phyloP scores from a whole-genome alignment of 1,140 invertebrate species.

The Drosophila pseudoobscura region DNA sequence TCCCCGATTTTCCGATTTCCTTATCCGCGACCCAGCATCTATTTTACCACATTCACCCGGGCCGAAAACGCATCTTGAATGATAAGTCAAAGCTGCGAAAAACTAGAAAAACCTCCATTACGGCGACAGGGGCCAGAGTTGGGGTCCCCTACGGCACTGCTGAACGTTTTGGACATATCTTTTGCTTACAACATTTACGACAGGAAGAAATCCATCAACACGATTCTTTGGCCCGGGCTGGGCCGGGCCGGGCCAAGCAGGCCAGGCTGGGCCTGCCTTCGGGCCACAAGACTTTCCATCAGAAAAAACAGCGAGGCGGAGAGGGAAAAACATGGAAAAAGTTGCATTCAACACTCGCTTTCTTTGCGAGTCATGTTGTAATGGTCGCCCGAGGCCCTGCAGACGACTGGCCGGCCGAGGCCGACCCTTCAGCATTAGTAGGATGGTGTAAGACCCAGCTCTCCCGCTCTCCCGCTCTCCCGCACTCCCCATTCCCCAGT shows the following conservation, averaged over 20 bases:
- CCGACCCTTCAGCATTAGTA: constrained; percentile 36
- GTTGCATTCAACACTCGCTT: constrained; percentile 79
- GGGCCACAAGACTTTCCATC: constrained; percentile 49
- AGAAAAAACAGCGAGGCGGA: constrained; percentile 10
- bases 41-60: constrained; percentile 32
- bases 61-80: constrained; percentile 52
- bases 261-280: constrained; percentile 33
- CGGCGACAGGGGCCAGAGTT: constrained; percentile 15
- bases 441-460: neutral
- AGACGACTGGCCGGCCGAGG: constrained; percentile 10
- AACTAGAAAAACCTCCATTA: constrained; percentile 28
- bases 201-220: constrained; percentile 80
- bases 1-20: neutral
- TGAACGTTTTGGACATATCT: constrained; percentile 55
- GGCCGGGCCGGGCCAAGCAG: no score
- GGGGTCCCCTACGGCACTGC: constrained; percentile 35
- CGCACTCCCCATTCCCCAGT: no score
- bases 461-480: neutral
- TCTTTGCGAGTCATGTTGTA: constrained; percentile 76
- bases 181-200: constrained; percentile 64
- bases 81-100: constrained; percentile 45
- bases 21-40: constrained; percentile 22
- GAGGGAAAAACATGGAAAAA: constrained; percentile 56
- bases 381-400: constrained; percentile 43
- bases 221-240: constrained; percentile 56